Evolutionary conservation across 2,888 invertebrate species (phyloP).

Genomic region (Ernsta delagoae): DNA sequence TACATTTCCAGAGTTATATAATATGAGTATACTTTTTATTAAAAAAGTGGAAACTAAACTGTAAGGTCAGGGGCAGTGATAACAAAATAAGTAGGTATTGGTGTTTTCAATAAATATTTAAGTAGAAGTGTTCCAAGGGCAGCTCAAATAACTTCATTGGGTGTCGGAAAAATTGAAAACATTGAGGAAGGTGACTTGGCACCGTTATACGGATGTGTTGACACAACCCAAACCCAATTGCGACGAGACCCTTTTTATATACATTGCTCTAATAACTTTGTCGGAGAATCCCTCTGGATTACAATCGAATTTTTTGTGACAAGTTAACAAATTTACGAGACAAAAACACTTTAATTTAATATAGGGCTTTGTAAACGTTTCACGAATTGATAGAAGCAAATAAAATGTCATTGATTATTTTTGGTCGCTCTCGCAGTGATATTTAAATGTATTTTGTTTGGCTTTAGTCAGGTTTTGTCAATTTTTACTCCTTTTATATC

Average conservation of each 20-base stretch:
- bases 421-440: neutral
- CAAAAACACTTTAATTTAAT: conserved; percentile 31
- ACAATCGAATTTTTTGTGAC: conserved; percentile 55
- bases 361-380: conserved; percentile 14
- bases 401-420: conserved; percentile 18
- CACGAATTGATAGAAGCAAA: conserved; percentile 10
- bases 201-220: conserved; percentile 51
- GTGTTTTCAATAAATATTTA: conserved; percentile 38
- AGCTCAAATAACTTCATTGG: conserved; percentile 33
- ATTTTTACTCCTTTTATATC: neutral
- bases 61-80: neutral
- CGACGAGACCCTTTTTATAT: conserved; percentile 57
- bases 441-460: conserved; percentile 2
- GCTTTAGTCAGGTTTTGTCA: neutral
- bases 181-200: conserved; percentile 44
- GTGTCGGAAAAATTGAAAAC: conserved; percentile 17
- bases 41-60: neutral
- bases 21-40: neutral
- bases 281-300: conserved; percentile 48
- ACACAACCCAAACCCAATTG: conserved; percentile 53
- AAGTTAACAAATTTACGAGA: conserved; percentile 39
- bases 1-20: too few species aligned
- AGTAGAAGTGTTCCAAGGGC: conserved; percentile 33
- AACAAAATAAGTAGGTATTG: neutral
- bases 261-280: conserved; percentile 63